Base-by-base conservation (phyloP, 2,888 invertebrate species). In the Leistus spinibarbis region DNA sequence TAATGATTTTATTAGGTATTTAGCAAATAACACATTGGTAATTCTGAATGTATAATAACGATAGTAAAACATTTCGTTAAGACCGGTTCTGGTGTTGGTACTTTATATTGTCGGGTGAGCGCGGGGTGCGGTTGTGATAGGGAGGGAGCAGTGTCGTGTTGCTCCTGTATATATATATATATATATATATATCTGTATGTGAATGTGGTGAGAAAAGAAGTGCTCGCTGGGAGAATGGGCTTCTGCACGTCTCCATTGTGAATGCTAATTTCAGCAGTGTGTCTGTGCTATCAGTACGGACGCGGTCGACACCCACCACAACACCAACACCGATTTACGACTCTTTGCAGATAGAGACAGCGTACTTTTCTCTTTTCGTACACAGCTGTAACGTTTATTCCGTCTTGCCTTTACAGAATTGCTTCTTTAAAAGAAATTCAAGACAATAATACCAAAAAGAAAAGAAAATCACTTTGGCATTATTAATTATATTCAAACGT, bases 211-310 rank as follows among this genome's bases (percentile, higher is more conserved):
- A 56, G 56, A 60, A 60, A 22, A 60, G 60, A 60, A 60, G 60
- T 19, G 40, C 40, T 40, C 13, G 40, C 40, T 20, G 22, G 20
- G 24, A 71, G 65, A 64, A 54, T 54, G 57, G 16, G 19, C 23
- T 53, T 53, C 19, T 40, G 66, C 40, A 53, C 65, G 54, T 54
- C 78, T 79, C 79, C 80, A 79, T 81, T 78, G 79, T 77, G 76
- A 53, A 76, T 79, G 81, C 81, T 81, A 82, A 82, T 83, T 83
- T 83, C 81, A 79, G 79, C 77, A 80, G 78, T 81, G 81, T 81
- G 81, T 81, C 81, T 78, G 79, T 79, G 80, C 80, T 82, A 81
- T 81, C 81, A 81, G 79, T 77, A 76, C 23, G 22, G 60, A 24
- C 60, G 53, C 67, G 66, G 16, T 17, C 62, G 19, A 54, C 24